phyloP scores from a whole-genome alignment of 2,888 invertebrate genomes.

The Gymnocheta viridis region DNA sequence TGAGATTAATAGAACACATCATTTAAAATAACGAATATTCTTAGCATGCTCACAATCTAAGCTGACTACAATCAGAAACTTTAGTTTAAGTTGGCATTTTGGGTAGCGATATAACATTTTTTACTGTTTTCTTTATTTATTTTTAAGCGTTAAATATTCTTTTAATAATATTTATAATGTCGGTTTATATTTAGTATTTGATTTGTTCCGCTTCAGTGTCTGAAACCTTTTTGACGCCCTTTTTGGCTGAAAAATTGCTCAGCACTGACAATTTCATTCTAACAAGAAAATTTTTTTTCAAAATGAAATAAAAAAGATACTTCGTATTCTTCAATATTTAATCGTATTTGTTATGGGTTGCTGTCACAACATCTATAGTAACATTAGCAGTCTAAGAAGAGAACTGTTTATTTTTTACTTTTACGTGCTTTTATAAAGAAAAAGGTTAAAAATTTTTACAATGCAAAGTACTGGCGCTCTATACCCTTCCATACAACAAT shows the following conservation, averaged over 20 bases:
- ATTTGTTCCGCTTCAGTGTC: background rate
- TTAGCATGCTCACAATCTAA: too few species aligned
- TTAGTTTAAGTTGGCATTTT: background rate
- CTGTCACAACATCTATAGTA: background rate
- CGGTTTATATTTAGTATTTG: background rate
- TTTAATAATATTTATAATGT: background rate
- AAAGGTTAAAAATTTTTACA: constrained; percentile 2
- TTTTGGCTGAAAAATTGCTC: background rate
- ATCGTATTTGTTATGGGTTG: background rate
- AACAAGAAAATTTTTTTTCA: too few species aligned
- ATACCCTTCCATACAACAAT: background rate
- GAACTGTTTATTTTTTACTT: background rate
- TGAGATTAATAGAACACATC: too few species aligned
- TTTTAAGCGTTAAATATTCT: background rate
- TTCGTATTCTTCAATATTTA: background rate
- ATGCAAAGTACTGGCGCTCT: background rate
- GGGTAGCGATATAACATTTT: background rate
- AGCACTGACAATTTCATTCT: constrained; percentile 21
- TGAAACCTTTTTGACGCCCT: background rate
- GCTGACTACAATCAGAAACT: background rate
- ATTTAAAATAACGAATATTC: too few species aligned
- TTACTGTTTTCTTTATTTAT: too few species aligned
- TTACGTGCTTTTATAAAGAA: background rate
- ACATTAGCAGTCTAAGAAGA: background rate
- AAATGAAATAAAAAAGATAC: background rate